Base-by-base conservation (phyloP, 2,888 invertebrate species). In the Xestia rhomboidea region DNA sequence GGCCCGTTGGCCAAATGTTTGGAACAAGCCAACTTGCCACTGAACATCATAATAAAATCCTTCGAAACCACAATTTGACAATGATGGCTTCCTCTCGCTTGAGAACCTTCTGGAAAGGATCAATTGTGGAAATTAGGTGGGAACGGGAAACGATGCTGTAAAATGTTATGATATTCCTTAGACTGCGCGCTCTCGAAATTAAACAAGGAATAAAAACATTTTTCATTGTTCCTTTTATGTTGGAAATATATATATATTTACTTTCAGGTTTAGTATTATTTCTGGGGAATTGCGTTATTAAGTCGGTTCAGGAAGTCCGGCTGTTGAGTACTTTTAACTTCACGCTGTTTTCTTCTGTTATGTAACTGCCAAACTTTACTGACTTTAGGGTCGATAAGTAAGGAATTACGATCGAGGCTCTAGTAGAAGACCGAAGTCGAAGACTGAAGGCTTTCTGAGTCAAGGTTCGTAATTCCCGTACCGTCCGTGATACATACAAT, bases 11-110 rank as follows among this genome's bases (percentile, higher is more conserved):
- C 34, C 82, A 27, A 74, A 72, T 66, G 72, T 62, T 66, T 27
- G 74, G 21, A 46, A 68, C 68, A 51, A 64, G n/a, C 44, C 30
- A 72, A 73, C 60, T 77, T 71, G 68, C 62, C 68, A 41, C 71
- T 74, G 72, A 67, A 71, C 21, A 76, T 73, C 76, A 83, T 76
- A 62, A 86, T 86, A 84, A 76, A 69, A 72, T 73, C 63, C n/a
- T 49, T 41, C 68, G 57, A 63, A 62, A 67, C 73, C 79, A 79
- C 71, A 68, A 44, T 74, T 86, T 63, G 54, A 72, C 83, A 73
- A 86, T 72, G 66, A 86, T 41, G 73, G 51, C 72, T 79, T 73
- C 83, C 73, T 60, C 41, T 62, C 71, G 46, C 71, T 68, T 24
- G 27, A n/a, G 13, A 49, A 51, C 57, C 71, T 64, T 71, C 78